These are phyloP conservation scores for Motacilla tschutschensis DNA, from an alignment of 2,113 vertebrate genomes.

Conservation along the genomic window DNA sequence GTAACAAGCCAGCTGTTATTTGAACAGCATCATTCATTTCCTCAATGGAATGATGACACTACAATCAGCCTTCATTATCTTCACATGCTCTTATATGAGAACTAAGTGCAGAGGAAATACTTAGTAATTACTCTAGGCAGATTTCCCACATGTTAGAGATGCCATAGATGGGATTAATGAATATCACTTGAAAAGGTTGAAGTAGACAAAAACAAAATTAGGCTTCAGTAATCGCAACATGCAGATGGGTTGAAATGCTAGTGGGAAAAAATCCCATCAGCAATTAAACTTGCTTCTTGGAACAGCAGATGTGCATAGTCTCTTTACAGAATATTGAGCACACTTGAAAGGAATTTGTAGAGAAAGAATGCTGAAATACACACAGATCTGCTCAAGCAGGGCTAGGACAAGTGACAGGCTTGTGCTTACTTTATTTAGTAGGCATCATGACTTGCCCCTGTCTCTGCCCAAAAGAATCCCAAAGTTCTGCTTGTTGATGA, in stretches of 20 bases:
- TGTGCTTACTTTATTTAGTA: conserved; percentile 10
- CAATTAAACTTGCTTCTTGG: conserved; percentile 75
- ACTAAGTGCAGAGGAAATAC: conserved; percentile 64
- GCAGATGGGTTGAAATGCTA: conserved; percentile 71
- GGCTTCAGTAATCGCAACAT: conserved; percentile 57
- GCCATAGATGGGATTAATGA: conserved; percentile 71
- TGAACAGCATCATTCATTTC: conserved; percentile 57
- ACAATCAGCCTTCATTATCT: conserved; percentile 70
- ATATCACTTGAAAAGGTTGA: conserved; percentile 66
- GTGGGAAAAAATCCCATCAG: conserved; percentile 65
- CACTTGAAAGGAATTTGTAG: conserved; percentile 50
- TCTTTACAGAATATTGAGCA: conserved; percentile 54
- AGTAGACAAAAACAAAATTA: conserved; percentile 67
- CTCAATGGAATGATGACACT: conserved; percentile 45
- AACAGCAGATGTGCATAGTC: conserved; percentile 67
- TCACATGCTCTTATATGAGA: conserved; percentile 60
- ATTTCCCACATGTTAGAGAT: conserved; percentile 66
- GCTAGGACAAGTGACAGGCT: neutral
- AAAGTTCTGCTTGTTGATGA: neutral
- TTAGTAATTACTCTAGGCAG: conserved; percentile 70
- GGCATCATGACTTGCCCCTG: neutral
- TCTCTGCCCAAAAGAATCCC: neutral
- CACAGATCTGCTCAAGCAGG: neutral
- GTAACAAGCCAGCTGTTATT: conserved; percentile 60
- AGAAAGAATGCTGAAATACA: conserved; percentile 15